A percentile compares a stretch with the other conserved stretches of the same genome.
phyloP scores from a whole-genome alignment of 2,113 vertebrate species.

The Proteles cristata region DNA sequence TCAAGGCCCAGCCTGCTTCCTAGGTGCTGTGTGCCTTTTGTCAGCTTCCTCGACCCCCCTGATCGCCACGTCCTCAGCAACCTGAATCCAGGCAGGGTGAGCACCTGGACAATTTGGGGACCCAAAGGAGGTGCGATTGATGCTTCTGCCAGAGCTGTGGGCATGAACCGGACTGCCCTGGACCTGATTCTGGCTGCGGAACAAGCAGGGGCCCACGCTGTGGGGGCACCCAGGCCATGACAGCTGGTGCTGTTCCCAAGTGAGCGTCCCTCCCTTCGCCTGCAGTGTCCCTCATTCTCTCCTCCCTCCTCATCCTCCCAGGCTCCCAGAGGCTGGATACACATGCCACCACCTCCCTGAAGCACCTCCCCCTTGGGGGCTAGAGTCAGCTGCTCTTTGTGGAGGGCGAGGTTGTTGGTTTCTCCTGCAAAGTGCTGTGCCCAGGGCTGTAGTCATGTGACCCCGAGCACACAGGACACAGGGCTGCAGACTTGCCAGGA shows the following conservation, averaged over 20 bases:
- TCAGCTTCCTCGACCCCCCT: not conserved
- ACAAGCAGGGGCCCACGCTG: not conserved
- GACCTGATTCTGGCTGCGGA: no score
- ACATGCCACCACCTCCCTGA: not conserved
- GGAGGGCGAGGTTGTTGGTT: not conserved
- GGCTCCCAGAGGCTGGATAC: not conserved
- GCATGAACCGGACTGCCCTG: not conserved
- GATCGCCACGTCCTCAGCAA: not conserved
- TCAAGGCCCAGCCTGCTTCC: not conserved
- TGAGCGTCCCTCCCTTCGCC: not conserved
- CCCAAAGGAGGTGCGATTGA: not conserved
- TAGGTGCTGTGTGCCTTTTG: not conserved
- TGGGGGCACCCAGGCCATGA: fast-evolving
- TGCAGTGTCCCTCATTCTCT: no score
- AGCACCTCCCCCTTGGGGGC: not conserved
- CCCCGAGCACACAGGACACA: not conserved
- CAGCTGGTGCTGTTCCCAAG: fast-evolving
- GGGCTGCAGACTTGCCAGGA: no score
- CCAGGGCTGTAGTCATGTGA: fast-evolving
- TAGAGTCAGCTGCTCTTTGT: not conserved
- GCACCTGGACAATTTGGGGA: not conserved
- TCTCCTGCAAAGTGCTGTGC: fast-evolving
- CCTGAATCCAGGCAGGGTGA: not conserved
- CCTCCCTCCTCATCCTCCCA: not conserved
- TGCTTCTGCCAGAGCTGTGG: fast-evolving